Evolutionary conservation across 2,797 vertebrate genomes (phyloP).

Genomic region (Malacoraja senta): DNA sequence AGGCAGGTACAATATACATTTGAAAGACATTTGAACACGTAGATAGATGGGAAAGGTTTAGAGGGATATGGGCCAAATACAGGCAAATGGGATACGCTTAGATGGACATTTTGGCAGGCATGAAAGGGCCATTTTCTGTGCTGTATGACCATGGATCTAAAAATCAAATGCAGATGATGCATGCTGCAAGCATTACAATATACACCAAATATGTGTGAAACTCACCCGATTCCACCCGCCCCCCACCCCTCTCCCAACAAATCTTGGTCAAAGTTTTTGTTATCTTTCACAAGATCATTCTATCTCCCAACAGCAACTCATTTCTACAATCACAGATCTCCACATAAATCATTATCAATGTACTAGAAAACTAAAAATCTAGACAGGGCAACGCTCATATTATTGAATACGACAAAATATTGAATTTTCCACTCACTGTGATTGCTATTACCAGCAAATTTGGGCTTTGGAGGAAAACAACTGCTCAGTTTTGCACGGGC

Average conservation of each 20-base stretch:
- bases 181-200: neutral
- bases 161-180: neutral
- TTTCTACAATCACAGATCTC: neutral
- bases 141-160: too few relatives aligned
- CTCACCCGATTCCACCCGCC: too few relatives aligned
- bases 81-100: too few relatives aligned
- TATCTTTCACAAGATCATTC: neutral
- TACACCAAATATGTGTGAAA: neutral
- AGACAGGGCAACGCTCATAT: neutral
- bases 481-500: neutral
- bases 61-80: too few relatives aligned
- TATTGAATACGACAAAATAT: neutral
- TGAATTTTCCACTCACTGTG: neutral
- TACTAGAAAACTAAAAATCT: neutral
- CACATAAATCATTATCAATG: neutral
- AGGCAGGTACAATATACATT: too few relatives aligned
- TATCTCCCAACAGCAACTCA: neutral
- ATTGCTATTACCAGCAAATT: neutral
- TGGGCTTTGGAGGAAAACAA: neutral
- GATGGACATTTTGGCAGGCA: too few relatives aligned
- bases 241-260: neutral
- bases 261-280: neutral
- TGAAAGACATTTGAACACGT: too few relatives aligned
- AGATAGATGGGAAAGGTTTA: too few relatives aligned
- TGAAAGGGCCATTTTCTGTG: too few relatives aligned